These are phyloP conservation scores for Coregonus sp. DNA, from an alignment of 2,797 vertebrate species.

Conservation along the genomic window DNA sequence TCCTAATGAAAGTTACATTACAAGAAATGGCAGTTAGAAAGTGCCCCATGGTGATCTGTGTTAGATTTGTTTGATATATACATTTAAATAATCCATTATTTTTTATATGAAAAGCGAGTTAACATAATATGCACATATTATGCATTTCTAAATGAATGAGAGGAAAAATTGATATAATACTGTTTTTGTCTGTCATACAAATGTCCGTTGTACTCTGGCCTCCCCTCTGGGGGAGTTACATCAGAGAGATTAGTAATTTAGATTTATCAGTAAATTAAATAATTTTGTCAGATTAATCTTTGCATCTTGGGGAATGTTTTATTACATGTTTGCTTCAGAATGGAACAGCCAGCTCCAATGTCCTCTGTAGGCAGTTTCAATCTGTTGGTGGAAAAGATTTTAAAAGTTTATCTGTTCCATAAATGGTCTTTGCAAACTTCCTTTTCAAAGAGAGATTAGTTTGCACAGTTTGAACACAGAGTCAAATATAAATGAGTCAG, in stretches of 20 bases:
- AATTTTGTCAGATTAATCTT: constrained; percentile 74
- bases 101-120: neutral
- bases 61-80: constrained; percentile 38
- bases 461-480: constrained; percentile 18
- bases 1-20: constrained; percentile 71
- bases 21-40: constrained; percentile 55
- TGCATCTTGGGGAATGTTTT: constrained; percentile 74
- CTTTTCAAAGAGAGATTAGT: constrained; percentile 49
- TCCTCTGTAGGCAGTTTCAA: constrained; percentile 62
- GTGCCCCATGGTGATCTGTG: constrained; percentile 52
- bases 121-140: neutral
- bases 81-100: constrained; percentile 37
- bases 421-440: constrained; percentile 59
- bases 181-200: constrained; percentile 30
- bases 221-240: constrained; percentile 56
- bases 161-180: constrained; percentile 40
- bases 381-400: constrained; percentile 40
- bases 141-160: neutral
- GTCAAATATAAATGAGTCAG: constrained; percentile 41
- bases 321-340: constrained; percentile 77
- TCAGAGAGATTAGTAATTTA: constrained; percentile 69
- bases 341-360: constrained; percentile 64
- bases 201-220: constrained; percentile 16
- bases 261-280: constrained; percentile 67
- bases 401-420: constrained; percentile 63